Evolutionary conservation across 2,797 vertebrate genomes (phyloP).

Genomic region (Synanceia verrucosa): DNA sequence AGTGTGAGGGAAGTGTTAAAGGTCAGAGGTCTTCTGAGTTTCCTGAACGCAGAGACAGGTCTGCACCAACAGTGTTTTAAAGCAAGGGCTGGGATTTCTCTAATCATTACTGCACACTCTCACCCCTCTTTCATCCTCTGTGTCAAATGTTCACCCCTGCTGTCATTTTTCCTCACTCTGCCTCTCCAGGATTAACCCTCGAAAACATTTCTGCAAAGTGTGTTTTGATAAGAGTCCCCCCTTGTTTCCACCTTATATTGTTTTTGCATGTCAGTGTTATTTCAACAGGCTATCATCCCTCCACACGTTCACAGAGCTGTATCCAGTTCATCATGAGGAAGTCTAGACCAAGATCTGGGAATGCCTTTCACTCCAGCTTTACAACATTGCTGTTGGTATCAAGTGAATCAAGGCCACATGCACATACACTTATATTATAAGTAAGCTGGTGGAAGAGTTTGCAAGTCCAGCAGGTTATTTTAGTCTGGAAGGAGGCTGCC

Average conservation of each 20-base stretch:
- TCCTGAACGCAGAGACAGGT: slow-evolving; percentile 58
- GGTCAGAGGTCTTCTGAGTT: slow-evolving; percentile 69
- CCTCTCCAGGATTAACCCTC: slow-evolving; percentile 1
- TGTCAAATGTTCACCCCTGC: neutral
- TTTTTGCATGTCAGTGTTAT: slow-evolving; percentile 30
- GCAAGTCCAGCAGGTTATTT: slow-evolving; percentile 73
- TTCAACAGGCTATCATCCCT: slow-evolving; percentile 25
- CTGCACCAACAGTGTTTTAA: slow-evolving; percentile 24
- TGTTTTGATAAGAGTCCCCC: slow-evolving; percentile 27
- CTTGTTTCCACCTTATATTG: slow-evolving; percentile 23
- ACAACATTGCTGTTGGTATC: slow-evolving; percentile 19
- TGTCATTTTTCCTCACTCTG: neutral
- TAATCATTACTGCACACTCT: neutral
- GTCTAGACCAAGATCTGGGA: slow-evolving; percentile 15
- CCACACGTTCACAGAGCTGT: slow-evolving; percentile 12
- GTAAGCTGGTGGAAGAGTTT: slow-evolving; percentile 42
- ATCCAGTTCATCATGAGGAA: slow-evolving; percentile 8
- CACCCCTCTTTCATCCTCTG: neutral
- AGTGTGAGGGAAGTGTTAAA: slow-evolving; percentile 59
- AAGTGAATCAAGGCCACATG: slow-evolving; percentile 28
- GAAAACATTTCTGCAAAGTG: slow-evolving; percentile 16
- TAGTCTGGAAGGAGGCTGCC: slow-evolving; percentile 61
- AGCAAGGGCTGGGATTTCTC: slow-evolving; percentile 18
- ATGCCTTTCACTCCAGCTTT: slow-evolving; percentile 12
- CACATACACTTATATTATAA: slow-evolving; percentile 19